Base-by-base conservation (phyloP, 2,888 invertebrate genomes). In the Oconnorella tubifera region DNA sequence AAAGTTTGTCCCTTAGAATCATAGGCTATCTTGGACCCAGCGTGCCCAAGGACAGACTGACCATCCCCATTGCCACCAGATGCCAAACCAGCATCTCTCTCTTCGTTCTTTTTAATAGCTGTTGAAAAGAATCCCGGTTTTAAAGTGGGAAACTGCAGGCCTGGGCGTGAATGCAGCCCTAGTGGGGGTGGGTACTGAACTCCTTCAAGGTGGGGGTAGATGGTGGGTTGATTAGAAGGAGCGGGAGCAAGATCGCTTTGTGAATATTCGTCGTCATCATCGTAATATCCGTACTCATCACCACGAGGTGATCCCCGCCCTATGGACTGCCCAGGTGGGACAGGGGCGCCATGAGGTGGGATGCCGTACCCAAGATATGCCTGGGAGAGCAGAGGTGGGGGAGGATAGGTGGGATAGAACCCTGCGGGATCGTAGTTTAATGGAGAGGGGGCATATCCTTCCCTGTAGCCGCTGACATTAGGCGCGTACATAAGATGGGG, bases 51-150 rank as follows among this genome's bases (percentile, higher is more conserved):
- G n/a, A n/a, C n/a, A n/a, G n/a, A n/a, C n/a, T n/a, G n/a, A n/a
- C n/a, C n/a, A n/a, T n/a, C n/a, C n/a, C n/a, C n/a, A 19, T 40
- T 40, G 40, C 40, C 40, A 19, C 40, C 40, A 40, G 40, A 10
- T 14, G 40, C 40, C 10, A 10, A 19, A 19, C 40, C 40, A 40
- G 40, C 10, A 10, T 40, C 40, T 40, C 10, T 40, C 10, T 40
- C 40, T 19, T 19, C 40, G 40, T 19, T 10, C 40, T 40, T 19
- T 10, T 19, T 19, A 19, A 40, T 19, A 10, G 40, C 10, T 10
- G 40, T 40, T 40, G 40, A 40, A 19, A 60, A 60, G 48, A 50
- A 60, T 23, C 60, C 60, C 29, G 60, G 60, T 19, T 60, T 28
- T n/a, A 60, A 25, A 27, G 60, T 51, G 10, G 60, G 50, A 28